Conservation (phyloP, 2,888 invertebrate genomes). For the Desoria tigrina region DNA sequence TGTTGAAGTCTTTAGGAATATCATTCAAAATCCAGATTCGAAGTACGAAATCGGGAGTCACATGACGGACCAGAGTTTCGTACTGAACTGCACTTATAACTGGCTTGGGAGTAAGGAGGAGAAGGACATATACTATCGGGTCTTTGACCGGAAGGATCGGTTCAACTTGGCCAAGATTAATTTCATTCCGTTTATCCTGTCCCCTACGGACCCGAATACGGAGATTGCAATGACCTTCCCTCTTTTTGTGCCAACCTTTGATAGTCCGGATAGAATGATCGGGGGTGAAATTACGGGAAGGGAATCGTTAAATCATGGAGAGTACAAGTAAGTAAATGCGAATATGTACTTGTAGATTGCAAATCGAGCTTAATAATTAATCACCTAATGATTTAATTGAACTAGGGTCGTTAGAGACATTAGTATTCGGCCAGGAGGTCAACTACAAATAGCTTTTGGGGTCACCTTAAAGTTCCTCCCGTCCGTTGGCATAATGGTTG, state of each 20-base stretch:
- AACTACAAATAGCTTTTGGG: conserved; percentile 82
- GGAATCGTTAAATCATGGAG: conserved; percentile 73
- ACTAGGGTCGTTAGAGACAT: conserved; percentile 84
- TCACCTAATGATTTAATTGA: neutral
- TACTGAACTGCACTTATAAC: conserved; percentile 90
- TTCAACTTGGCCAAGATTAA: conserved; percentile 91
- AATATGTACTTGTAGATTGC: neutral
- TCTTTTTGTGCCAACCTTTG: conserved; percentile 76
- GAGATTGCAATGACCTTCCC: conserved; percentile 76
- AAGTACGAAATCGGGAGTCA: conserved; percentile 94
- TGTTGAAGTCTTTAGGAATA: conserved; percentile 83
- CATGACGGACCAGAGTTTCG: conserved; percentile 87
- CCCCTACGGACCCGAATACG: conserved; percentile 85
- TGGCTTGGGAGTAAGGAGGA: conserved; percentile 83
- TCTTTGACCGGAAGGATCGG: conserved; percentile 74
- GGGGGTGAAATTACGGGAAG: conserved; percentile 93
- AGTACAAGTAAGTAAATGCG: conserved; percentile 63
- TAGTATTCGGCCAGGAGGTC: conserved; percentile 89
- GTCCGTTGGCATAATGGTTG: conserved; percentile 93
- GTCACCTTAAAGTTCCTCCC: conserved; percentile 86
- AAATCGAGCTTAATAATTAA: neutral
- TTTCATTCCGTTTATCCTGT: conserved; percentile 86
- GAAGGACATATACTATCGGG: conserved; percentile 62
- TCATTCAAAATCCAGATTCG: conserved; percentile 85
- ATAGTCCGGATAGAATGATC: conserved; percentile 69